phyloP scores from a whole-genome alignment of 2,888 invertebrate genomes.

The Globia sparganii region DNA sequence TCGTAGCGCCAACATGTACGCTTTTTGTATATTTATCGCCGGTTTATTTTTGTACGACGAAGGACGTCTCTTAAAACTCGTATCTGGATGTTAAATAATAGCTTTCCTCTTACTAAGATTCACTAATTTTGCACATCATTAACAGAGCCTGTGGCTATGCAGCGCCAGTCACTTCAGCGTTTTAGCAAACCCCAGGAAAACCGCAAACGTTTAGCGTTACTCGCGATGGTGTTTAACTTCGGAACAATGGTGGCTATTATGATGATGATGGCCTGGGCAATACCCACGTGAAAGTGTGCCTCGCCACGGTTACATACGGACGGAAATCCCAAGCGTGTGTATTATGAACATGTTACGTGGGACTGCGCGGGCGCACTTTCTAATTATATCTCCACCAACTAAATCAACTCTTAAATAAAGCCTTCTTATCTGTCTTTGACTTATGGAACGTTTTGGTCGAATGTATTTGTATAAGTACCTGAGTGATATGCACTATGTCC shows the following conservation, averaged over 20 bases:
- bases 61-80: conserved; percentile 22
- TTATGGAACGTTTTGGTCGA: conserved; percentile 2
- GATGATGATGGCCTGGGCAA: conserved; percentile 74
- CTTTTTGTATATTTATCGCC: conserved; percentile 50
- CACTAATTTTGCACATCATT: neutral
- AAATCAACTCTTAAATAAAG: conserved; percentile 39
- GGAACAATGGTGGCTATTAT: conserved; percentile 64
- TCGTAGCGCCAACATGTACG: conserved; percentile 43
- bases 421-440: conserved; percentile 44
- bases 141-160: neutral
- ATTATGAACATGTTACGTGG: conserved; percentile 72
- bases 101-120: neutral
- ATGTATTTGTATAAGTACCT: conserved; percentile 10
- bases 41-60: conserved; percentile 38
- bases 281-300: conserved; percentile 82
- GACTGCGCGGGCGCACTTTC: conserved; percentile 71
- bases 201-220: conserved; percentile 58
- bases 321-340: conserved; percentile 78
- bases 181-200: conserved; percentile 68
- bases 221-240: conserved; percentile 44
- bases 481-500: neutral
- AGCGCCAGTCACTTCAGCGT: conserved; percentile 21
- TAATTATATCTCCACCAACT: conserved; percentile 68
- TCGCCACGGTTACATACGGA: conserved; percentile 69
- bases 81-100: conserved; percentile 23